A percentile compares a stretch with the other conserved stretches of the same genome.
Conservation (phyloP, 2,113 vertebrate species). For the Setophaga kirtlandii region DNA sequence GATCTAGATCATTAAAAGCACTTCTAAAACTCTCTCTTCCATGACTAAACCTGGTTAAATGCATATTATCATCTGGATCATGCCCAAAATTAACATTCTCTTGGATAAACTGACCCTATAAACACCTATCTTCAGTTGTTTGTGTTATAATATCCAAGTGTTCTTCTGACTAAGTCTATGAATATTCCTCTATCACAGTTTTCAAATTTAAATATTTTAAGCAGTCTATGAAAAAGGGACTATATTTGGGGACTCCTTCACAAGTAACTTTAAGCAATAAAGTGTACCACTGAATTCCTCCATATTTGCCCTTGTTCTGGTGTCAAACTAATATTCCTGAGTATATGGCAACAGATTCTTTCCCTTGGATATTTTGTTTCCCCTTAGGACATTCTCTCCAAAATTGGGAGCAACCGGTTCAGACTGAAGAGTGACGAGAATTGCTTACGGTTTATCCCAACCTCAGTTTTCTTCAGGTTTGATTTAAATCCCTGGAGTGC, state of each 20-base stretch:
- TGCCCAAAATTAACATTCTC: not conserved
- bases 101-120: not conserved
- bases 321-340: not conserved
- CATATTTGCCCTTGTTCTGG: not conserved
- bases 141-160: not conserved
- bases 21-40: not conserved
- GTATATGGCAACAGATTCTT: not conserved
- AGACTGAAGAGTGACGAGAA: not conserved
- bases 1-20: not conserved
- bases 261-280: not conserved
- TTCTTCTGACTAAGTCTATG: not conserved
- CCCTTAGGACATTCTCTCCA: not conserved
- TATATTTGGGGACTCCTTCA: not conserved
- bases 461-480: not conserved
- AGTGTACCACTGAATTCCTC: accelerated
- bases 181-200: not conserved
- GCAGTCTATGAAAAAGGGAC: not conserved
- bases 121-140: not conserved
- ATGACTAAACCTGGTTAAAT: not conserved
- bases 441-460: not conserved
- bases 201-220: not conserved
- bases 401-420: not conserved
- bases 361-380: not conserved
- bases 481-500: not conserved
- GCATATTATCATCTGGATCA: not conserved